Evolutionary conservation across 2,797 vertebrate genomes (phyloP).

Genomic region (Sylvilagus floridanus): DNA sequence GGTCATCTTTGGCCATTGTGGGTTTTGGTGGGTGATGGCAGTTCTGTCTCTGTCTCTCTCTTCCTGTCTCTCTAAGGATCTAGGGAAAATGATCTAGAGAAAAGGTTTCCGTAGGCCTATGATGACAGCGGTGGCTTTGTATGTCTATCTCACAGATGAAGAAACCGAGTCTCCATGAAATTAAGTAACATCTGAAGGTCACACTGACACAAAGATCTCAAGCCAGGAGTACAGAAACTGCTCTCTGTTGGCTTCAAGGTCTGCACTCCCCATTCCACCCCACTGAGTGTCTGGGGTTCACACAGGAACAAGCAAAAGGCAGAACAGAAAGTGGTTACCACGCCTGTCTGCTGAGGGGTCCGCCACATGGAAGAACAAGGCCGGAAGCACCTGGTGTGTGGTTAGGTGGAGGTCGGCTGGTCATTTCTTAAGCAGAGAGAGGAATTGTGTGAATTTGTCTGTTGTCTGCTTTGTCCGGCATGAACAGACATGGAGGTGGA

Average conservation of each 20-base stretch:
- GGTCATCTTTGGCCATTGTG: too few relatives aligned
- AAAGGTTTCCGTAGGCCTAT: neutral
- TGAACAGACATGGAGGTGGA: neutral
- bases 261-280: neutral
- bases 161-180: neutral
- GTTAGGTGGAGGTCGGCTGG: neutral
- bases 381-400: neutral
- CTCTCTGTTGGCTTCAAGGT: neutral
- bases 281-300: neutral
- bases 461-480: neutral
- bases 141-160: neutral
- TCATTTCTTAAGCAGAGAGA: constrained; percentile 18
- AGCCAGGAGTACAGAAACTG: neutral
- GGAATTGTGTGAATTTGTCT: neutral
- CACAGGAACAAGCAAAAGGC: constrained; percentile 42
- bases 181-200: neutral
- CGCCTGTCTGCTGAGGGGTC: neutral
- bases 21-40: too few relatives aligned
- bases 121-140: neutral
- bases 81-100: neutral
- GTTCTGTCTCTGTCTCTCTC: too few relatives aligned
- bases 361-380: neutral
- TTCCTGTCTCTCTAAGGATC: neutral
- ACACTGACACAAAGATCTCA: neutral
- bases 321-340: constrained; percentile 20